Base-by-base conservation (phyloP, 1,140 invertebrate species). In the Polyergus mexicanus region DNA sequence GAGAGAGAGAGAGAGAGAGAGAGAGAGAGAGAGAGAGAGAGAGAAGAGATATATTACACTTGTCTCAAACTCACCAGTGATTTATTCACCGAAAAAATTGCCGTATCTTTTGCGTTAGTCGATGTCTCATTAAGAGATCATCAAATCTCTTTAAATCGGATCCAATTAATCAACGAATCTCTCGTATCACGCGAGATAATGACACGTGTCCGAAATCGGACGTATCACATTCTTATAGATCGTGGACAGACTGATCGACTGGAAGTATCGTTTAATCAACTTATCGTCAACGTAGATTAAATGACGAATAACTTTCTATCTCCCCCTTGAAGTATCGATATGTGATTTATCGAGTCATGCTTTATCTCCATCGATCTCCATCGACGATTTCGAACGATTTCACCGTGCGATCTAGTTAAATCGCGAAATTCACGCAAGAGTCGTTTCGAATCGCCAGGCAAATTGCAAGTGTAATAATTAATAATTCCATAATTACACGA, bases 41-140 rank as follows among this genome's bases (percentile, higher is more conserved):
- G n/a, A n/a, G n/a, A n/a, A n/a, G n/a, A n/a, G n/a, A n/a, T n/a
- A n/a, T 19, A 65, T 47, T 51, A 25, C 28, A 16, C 22, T 58
- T 28, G 62, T 28, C 1, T 44, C 32, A 32, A 54, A 44, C n/a
- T 60, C 8, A 13, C 22, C 2, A 35, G 60, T 51, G n/a, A 78
- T 80, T 80, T 51, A 54, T 51, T 80, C 54, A 41, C 38, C 35
- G 22, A 68, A 51, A 54, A 68, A 19, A n/a, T n/a, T n/a, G 41
- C 35, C n/a, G 19, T 25, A 44, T 51, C 32, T 19, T 6, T 41
- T 19, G 10, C n/a, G n/a, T 68, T 75, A 77, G 11, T 32, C 68
- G 13, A 80, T 54, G 62, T 22, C 19, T 38, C 44, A 69, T 80
- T 80, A 80, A 35, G 13, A 68, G n/a, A 68, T 71, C 47, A 56